Evolutionary conservation across 2,113 vertebrate species (phyloP), one percentile per base, ranked within the genome.

Genomic region (Crotalus horridus): DNA sequence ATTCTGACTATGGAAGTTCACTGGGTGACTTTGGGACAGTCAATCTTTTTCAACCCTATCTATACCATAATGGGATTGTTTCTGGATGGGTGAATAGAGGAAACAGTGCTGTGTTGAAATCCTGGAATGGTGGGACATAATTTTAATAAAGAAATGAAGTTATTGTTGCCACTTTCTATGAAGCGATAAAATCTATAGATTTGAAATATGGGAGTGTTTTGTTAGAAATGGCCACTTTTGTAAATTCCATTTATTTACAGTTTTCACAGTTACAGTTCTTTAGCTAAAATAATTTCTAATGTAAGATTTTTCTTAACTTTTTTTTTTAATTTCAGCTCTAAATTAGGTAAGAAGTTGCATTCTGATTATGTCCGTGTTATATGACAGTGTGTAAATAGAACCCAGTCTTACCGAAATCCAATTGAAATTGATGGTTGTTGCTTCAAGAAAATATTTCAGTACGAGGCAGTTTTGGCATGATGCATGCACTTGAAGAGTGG

Each of bases 401-500:
- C 15, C 33, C 69, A 39, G 69, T 9, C 33, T 81, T 81, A 39
- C 1, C 15, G 6, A 88, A 69, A 53, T 88, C 46, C 15, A 39
- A 69, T 48, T 88, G 46, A 39, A 89, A 90, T 85, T 13, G 33
- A 39, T 85, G 46, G 46, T 12, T 26, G 23, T 90, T 90, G 56
- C 21, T 64, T 90, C 88, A 81, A 90, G 81, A 51, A 64, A 64
- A 29, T 92, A 87, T 85, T 92, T 97, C 94, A 94, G 46, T 96
- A 93, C 95, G 96, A 97, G 97, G 96, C 95, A 95, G 93, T 94
- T 97, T 96, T 97, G 33, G 96, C 96, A 96, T 96, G 94, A 92
- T 96, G 96, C 95, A 96, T 2, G 95, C 94, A 95, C 97, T 97
- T 96, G 96, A 94, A 95, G 94, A 96, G 95, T 96, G 97, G 96